Percentiles rank a stretch among this genome's conserved stretches.
phyloP scores from a whole-genome alignment of 2,113 vertebrate genomes.

The Neotoma lepida region DNA sequence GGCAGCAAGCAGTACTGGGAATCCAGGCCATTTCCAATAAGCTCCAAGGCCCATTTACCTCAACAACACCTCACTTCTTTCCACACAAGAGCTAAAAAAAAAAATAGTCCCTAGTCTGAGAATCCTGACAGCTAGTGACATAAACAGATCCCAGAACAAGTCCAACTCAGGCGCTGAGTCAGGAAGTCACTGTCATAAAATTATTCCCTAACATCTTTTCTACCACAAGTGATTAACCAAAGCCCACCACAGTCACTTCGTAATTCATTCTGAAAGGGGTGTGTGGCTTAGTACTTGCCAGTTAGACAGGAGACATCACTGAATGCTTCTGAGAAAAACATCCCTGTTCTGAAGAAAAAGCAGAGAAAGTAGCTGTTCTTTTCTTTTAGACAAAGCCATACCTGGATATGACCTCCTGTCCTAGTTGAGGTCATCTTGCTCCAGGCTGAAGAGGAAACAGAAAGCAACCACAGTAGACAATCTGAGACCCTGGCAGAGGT shows the following conservation, averaged over 20 bases:
- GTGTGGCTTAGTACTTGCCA: not conserved
- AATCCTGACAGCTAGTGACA: not conserved
- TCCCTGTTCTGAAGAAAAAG: not conserved
- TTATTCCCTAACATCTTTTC: not conserved
- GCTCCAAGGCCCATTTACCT: not conserved
- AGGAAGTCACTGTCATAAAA: not conserved
- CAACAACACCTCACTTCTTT: not conserved
- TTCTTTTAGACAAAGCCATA: not conserved
- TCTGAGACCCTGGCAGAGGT: not conserved
- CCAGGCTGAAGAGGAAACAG: not conserved
- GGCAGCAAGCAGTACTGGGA: not conserved
- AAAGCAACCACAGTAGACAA: not conserved
- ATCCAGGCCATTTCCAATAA: not conserved
- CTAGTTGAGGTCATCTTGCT: too few relatives aligned
- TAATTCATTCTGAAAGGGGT: not conserved
- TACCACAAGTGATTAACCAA: not conserved
- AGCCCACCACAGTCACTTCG: not conserved
- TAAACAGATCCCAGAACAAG: not conserved
- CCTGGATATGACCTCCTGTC: not conserved
- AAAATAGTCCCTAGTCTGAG: not conserved
- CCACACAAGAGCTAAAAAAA: not conserved
- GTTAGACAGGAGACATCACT: not conserved
- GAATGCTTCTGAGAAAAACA: not conserved
- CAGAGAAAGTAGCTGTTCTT: not conserved
- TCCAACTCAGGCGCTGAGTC: too few relatives aligned